phyloP scores from a whole-genome alignment of 2,797 vertebrate genomes.

The Oceanodroma leucorhoa region DNA sequence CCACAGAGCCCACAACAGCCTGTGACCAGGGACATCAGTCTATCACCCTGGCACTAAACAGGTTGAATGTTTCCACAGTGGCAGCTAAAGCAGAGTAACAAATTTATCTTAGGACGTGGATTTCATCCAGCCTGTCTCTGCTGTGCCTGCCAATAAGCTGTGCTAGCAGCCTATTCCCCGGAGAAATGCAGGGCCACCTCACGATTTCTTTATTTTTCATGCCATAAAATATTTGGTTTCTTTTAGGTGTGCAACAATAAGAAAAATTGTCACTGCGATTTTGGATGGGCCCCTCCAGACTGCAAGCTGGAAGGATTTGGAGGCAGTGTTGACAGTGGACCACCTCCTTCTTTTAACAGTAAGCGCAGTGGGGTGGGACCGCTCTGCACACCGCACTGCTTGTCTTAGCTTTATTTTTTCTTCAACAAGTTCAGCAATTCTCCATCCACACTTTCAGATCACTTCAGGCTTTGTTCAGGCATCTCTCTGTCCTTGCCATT shows the following conservation, averaged over 20 bases:
- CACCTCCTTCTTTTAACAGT: slow-evolving; percentile 25
- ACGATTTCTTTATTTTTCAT: background rate
- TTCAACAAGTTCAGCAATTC: too few relatives aligned
- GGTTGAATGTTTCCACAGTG: background rate
- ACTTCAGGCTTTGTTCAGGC: background rate
- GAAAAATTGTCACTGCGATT: slow-evolving; percentile 75
- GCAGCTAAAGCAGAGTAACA: background rate
- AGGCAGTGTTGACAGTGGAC: slow-evolving; percentile 80
- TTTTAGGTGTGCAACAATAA: slow-evolving; percentile 71
- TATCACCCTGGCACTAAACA: background rate
- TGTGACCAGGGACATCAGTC: background rate
- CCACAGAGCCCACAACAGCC: rapidly evolving
- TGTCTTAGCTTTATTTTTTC: background rate
- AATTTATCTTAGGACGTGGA: background rate
- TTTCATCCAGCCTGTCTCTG: background rate
- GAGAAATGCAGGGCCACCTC: background rate
- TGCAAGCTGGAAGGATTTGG: slow-evolving; percentile 68
- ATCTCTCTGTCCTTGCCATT: background rate
- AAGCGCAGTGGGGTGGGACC: background rate
- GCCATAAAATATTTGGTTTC: rapidly evolving
- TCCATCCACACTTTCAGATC: background rate
- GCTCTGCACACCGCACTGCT: background rate
- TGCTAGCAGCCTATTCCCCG: background rate
- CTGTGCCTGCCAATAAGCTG: background rate
- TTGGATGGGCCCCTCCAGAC: slow-evolving; percentile 75